Conservation (phyloP, 1,140 invertebrate species). For the Drosophila ananassae region DNA sequence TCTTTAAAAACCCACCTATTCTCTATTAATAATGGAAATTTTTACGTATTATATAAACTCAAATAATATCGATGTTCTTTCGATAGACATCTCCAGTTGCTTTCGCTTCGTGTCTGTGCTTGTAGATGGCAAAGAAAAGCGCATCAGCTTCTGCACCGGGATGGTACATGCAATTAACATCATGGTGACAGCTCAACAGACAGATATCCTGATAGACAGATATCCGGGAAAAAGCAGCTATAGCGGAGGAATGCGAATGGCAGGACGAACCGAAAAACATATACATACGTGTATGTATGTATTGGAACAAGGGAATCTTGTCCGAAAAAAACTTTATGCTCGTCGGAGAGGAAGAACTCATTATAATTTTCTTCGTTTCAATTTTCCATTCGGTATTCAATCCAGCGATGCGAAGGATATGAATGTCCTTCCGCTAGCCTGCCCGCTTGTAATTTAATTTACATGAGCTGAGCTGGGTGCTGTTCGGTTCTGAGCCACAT, state of each 20-base stretch:
- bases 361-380: conserved; percentile 74
- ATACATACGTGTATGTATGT: not conserved
- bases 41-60: not conserved
- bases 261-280: not conserved
- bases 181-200: conserved; percentile 50
- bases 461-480: conserved; percentile 47
- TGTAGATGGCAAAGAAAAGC: conserved; percentile 51
- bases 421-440: conserved; percentile 24
- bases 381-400: conserved; percentile 69
- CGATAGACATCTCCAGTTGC: conserved; percentile 1
- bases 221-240: conserved; percentile 17
- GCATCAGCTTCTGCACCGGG: conserved; percentile 46
- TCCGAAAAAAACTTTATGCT: conserved; percentile 45
- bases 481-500: conserved; percentile 32
- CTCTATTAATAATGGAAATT: too few relatives aligned
- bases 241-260: conserved; percentile 16
- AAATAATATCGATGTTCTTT: not conserved
- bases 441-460: conserved; percentile 67
- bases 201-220: conserved; percentile 39
- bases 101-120: conserved; percentile 7
- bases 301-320: not conserved
- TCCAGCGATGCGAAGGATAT: conserved; percentile 41
- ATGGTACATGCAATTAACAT: conserved; percentile 78
- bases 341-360: conserved; percentile 57
- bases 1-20: too few relatives aligned